Conservation (phyloP, 2,797 vertebrate species). For the Tenualosa ilisha region DNA sequence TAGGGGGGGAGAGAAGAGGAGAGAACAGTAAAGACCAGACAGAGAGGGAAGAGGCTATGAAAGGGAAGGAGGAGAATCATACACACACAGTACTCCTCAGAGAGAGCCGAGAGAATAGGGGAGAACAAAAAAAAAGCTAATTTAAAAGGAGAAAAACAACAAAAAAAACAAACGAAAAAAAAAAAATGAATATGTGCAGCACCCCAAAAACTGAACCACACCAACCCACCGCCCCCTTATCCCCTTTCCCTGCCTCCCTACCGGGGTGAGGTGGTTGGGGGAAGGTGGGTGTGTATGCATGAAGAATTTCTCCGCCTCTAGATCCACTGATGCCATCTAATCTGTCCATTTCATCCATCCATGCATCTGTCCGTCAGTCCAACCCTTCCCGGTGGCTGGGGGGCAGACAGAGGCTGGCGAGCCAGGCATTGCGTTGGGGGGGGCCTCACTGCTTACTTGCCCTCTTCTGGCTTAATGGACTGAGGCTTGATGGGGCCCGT, state of each 20-base stretch:
- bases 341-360: conserved; percentile 32
- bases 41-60: conserved; percentile 52
- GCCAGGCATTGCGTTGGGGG: conserved; percentile 28
- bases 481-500: conserved; percentile 99
- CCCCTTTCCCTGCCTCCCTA: conserved; percentile 30
- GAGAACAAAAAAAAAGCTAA: conserved; percentile 8
- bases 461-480: conserved; percentile 97
- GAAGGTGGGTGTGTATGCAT: conserved; percentile 13
- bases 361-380: not conserved
- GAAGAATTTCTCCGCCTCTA: not conserved
- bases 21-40: not conserved
- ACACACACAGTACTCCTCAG: conserved; percentile 48
- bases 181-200: not conserved
- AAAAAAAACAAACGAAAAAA: too few relatives aligned
- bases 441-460: conserved; percentile 75
- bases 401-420: not conserved
- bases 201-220: conserved; percentile 31
- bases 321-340: conserved; percentile 32
- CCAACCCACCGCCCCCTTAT: conserved; percentile 30
- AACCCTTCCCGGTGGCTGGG: not conserved
- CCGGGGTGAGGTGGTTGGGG: conserved; percentile 6
- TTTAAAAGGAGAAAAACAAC: not conserved
- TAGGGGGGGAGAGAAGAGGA: not conserved
- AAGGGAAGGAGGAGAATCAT: conserved; percentile 40
- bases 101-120: not conserved